These are phyloP conservation scores for Styela clava DNA, from an alignment of 23 tunicate genomes.

Conservation along the genomic window DNA sequence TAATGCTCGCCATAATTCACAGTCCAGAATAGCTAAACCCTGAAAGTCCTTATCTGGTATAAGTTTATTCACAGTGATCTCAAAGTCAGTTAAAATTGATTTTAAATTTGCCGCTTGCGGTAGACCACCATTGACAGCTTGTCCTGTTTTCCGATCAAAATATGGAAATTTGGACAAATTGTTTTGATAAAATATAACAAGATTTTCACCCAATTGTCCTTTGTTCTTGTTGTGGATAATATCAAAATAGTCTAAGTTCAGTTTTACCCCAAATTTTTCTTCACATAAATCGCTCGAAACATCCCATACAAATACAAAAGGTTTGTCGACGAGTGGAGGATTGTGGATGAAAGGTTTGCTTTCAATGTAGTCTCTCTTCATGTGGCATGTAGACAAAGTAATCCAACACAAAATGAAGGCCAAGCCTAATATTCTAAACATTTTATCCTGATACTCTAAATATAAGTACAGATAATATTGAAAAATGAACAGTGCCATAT, in stretches of 20 bases:
- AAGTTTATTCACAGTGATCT: constrained; percentile 23
- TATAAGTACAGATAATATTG: no score
- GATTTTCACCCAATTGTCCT: constrained; percentile 49
- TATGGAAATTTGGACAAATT: constrained; percentile 56
- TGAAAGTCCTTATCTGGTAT: constrained; percentile 73
- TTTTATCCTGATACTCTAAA: no score
- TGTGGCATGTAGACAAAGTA: background rate
- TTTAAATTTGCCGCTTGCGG: constrained; percentile 78
- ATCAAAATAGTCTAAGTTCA: constrained; percentile 69
- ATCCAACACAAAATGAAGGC: background rate
- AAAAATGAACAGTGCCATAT: no score
- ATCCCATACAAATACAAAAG: constrained; percentile 84
- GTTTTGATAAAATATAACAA: constrained; percentile 59
- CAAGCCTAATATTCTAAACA: background rate
- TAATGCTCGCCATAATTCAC: constrained; percentile 91
- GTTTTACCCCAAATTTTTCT: constrained; percentile 39
- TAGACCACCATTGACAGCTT: constrained; percentile 84
- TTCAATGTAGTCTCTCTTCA: background rate
- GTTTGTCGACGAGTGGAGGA: constrained; percentile 45
- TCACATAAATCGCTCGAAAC: constrained; percentile 45
- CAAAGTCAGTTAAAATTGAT: constrained; percentile 47
- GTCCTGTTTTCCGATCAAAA: constrained; percentile 35
- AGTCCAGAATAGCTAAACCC: constrained; percentile 90
- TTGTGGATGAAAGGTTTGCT: constrained; percentile 8
- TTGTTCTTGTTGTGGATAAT: constrained; percentile 57